Base-by-base conservation (phyloP, 2,888 invertebrate genomes). In the Agrotis puta region DNA sequence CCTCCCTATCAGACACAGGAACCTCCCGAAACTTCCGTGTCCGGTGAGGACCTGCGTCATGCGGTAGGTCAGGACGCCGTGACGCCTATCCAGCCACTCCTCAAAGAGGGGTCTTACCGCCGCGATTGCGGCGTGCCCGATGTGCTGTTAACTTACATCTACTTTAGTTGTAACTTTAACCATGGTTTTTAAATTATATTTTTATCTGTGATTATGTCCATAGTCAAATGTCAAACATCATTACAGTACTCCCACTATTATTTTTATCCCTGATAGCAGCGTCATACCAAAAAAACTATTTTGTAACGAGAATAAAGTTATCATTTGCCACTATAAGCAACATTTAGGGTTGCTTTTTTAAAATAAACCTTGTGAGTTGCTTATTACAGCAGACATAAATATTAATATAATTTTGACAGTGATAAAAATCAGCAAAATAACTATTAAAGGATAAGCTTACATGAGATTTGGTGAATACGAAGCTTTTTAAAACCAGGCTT, bases 111-210 rank as follows among this genome's bases (percentile, higher is more conserved):
- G n/a, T n/a, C n/a, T n/a, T n/a, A n/a, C n/a, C n/a, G n/a, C n/a
- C n/a, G n/a, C n/a, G n/a, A n/a, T n/a, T n/a, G n/a, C n/a, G n/a
- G n/a, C n/a, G n/a, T n/a, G n/a, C n/a, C n/a, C n/a, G n/a, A 80
- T 39, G n/a, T 58, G 61, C 63, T 62, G 27, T 67, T 72, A 70
- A 69, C 27, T 48, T 61, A 70, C 66, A 39, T 64, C 48, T 71
- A 71, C 27, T 69, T 63, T 18, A 61, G 45, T 76, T 50, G 27
- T 45, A 64, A 66, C 54, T 57, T 53, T 22, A 39, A 57, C 43
- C 13, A 0, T 53, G 22, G 27, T 62, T 58, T 63, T 22, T 27
- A 53, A 53, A 39, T 51, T 54, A 24, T 16, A 9, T 9, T 70
- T n/a, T 22, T 13, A 18, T 54, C 13, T 70, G 20, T 59, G 0